phyloP scores from a whole-genome alignment of 2,888 invertebrate species.

The Arrhopalites spinosus region DNA sequence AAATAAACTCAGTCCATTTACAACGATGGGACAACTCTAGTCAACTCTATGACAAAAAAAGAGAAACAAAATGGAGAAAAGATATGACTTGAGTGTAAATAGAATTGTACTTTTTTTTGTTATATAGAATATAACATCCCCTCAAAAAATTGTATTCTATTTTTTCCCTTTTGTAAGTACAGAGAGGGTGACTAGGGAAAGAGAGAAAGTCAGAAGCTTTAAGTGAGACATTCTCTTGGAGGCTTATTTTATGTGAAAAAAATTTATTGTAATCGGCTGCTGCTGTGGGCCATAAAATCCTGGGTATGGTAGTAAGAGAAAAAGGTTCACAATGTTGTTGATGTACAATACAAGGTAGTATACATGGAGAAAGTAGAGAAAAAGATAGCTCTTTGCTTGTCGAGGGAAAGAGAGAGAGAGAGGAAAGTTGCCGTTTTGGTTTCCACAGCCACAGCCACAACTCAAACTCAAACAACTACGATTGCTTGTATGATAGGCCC shows the following conservation, averaged over 20 bases:
- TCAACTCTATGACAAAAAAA: no score
- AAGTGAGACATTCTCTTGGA: constrained; percentile 45
- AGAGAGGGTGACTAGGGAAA: not conserved
- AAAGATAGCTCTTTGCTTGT: constrained; percentile 1
- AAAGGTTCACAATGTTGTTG: no score
- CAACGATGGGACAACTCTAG: no score
- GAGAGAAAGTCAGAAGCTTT: constrained; percentile 17
- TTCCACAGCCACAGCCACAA: constrained; percentile 7
- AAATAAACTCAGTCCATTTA: no score
- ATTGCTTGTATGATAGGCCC: not conserved
- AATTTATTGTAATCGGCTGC: constrained; percentile 56
- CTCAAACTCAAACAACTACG: not conserved
- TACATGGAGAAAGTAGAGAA: not conserved
- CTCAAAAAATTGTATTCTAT: no score
- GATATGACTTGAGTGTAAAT: no score
- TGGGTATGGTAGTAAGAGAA: not conserved
- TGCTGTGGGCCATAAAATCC: constrained; percentile 56
- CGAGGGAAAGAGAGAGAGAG: not conserved
- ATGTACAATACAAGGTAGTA: not conserved
- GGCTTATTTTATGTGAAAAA: constrained; percentile 56
- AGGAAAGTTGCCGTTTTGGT: not conserved
- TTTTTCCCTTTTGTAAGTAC: no score
- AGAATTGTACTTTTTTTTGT: no score
- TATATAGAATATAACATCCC: no score
- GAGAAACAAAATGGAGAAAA: no score